These are phyloP conservation scores for Pyrochroa serraticornis DNA, from an alignment of 2,888 invertebrate species.

Conservation along the genomic window DNA sequence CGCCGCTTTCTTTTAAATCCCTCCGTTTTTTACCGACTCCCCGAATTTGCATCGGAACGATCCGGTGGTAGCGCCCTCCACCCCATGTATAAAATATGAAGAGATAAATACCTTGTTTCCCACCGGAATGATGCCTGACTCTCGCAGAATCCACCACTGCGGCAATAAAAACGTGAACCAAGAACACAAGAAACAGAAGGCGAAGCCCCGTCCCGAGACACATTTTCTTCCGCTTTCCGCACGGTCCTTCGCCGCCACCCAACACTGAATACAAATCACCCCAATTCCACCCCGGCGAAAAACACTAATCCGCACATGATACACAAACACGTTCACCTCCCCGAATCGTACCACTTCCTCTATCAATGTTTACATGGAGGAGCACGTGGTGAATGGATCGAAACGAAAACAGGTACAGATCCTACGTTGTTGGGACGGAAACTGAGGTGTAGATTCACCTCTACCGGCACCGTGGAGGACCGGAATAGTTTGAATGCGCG, in stretches of 20 bases:
- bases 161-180: constrained; percentile 26
- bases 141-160: constrained; percentile 32
- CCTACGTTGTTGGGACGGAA: constrained; percentile 44
- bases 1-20: too few species aligned
- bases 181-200: constrained; percentile 22
- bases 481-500: constrained; percentile 46
- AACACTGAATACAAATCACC: constrained; percentile 26
- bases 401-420: constrained; percentile 40
- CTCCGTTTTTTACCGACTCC: too few species aligned
- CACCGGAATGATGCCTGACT: constrained; percentile 41
- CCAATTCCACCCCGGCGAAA: constrained; percentile 13
- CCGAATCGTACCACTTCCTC: background rate
- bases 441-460: constrained; percentile 43
- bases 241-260: background rate
- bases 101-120: constrained; percentile 44
- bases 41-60: too few species aligned
- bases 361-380: constrained; percentile 16
- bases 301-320: constrained; percentile 22
- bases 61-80: background rate
- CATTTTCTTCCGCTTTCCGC: constrained; percentile 22
- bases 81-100: constrained; percentile 1
- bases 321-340: background rate
- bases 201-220: constrained; percentile 29
- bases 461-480: constrained; percentile 31
- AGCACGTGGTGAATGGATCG: constrained; percentile 44